Conservation (phyloP, 2,113 vertebrate species). For the Bubo bubo region DNA sequence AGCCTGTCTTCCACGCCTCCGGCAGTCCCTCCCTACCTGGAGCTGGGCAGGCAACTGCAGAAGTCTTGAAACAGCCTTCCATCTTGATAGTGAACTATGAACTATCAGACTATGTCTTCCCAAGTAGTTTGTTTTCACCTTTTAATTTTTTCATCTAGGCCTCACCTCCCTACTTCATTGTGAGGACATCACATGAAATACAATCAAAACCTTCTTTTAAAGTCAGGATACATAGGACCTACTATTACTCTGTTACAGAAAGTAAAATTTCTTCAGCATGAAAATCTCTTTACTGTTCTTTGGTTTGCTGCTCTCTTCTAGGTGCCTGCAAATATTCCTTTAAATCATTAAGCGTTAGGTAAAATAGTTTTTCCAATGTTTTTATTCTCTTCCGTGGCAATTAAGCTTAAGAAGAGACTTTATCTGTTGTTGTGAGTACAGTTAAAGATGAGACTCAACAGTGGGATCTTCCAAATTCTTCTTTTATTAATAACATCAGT, state of each 20-base stretch:
- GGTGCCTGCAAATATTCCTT: not conserved
- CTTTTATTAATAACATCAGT: not conserved
- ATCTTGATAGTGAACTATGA: not conserved
- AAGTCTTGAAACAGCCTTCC: not conserved
- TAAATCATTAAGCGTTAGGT: not conserved
- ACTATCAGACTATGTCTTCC: not conserved
- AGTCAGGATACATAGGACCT: not conserved
- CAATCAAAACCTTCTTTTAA: not conserved
- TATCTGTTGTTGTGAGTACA: not conserved
- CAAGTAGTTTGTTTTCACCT: not conserved
- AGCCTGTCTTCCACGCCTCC: not conserved
- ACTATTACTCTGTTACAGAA: not conserved
- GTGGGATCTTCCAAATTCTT: not conserved
- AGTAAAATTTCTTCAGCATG: not conserved
- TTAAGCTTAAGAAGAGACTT: not conserved
- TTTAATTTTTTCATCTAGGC: not conserved
- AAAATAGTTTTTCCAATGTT: not conserved
- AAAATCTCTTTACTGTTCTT: not conserved
- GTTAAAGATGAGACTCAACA: not conserved
- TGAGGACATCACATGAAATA: not conserved
- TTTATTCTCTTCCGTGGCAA: not conserved
- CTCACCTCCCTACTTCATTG: not conserved
- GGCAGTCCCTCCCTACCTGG: not conserved
- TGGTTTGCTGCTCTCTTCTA: not conserved
- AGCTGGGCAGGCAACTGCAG: not conserved